Evolutionary conservation across 2,797 vertebrate species (phyloP).

Genomic region (Knipowitschia caucasica): DNA sequence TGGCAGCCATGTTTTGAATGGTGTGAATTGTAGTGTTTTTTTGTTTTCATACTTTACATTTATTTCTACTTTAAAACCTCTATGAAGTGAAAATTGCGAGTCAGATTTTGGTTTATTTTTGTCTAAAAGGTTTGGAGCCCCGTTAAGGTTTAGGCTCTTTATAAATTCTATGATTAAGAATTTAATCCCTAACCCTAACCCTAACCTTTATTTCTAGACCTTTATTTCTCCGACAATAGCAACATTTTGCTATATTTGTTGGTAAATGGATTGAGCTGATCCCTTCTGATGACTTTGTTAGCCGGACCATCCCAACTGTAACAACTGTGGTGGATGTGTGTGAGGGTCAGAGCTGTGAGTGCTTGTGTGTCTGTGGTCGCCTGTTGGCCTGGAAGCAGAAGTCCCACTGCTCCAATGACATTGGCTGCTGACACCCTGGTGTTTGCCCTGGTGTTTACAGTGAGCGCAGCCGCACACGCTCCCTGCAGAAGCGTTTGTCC

Average conservation of each 20-base stretch:
- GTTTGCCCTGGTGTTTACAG: constrained; percentile 77
- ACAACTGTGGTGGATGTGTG: constrained; percentile 13
- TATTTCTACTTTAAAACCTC: too few species aligned
- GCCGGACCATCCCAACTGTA: not conserved
- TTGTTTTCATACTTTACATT: too few species aligned
- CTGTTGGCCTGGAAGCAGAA: constrained; percentile 61
- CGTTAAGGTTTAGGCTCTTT: too few species aligned
- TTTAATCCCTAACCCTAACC: too few species aligned
- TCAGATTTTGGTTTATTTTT: too few species aligned
- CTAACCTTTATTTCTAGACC: too few species aligned
- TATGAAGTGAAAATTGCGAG: too few species aligned
- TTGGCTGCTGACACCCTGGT: constrained; percentile 66
- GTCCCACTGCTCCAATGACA: constrained; percentile 70
- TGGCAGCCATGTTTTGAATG: too few species aligned
- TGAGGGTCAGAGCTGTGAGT: constrained; percentile 46
- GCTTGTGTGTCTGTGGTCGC: constrained; percentile 55
- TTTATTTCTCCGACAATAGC: too few species aligned
- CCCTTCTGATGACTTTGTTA: constrained; percentile 9
- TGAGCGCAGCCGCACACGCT: constrained; percentile 48
- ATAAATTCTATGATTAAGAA: too few species aligned
- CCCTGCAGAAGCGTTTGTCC: constrained; percentile 69
- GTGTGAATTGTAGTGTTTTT: too few species aligned
- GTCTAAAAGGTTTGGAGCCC: too few species aligned
- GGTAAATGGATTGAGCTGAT: not conserved
- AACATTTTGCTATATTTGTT: not conserved